phyloP scores from a whole-genome alignment of 1,140 invertebrate genomes.

The Lasioglossum albipes region DNA sequence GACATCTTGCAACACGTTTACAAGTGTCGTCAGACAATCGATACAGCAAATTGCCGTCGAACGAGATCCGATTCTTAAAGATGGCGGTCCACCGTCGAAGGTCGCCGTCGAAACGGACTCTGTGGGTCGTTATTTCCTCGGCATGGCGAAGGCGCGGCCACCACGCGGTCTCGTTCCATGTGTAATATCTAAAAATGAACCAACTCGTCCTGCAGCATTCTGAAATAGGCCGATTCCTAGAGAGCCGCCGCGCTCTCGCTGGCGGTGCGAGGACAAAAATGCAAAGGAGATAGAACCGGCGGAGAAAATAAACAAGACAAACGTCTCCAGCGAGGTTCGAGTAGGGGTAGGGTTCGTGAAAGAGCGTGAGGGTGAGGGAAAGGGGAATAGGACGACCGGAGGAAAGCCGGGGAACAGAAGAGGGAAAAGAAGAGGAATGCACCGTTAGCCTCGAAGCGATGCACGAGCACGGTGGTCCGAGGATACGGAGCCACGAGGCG shows the following conservation, averaged over 20 bases:
- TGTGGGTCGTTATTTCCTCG: not conserved
- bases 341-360: not conserved
- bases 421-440: constrained; percentile 13
- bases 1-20: no score
- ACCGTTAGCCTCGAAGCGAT: constrained; percentile 45
- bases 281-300: not conserved
- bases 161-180: constrained; percentile 10
- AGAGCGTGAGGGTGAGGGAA: not conserved
- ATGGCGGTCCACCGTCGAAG: not conserved
- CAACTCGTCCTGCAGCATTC: constrained; percentile 27
- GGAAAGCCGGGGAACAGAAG: not conserved
- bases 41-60: no score
- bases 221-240: constrained; percentile 49
- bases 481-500: not conserved
- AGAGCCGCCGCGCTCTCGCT: not conserved
- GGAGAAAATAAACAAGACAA: not conserved
- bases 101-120: not conserved
- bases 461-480: constrained; percentile 38
- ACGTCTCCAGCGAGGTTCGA: not conserved
- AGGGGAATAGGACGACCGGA: not conserved
- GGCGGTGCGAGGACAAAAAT: not conserved
- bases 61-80: no score
- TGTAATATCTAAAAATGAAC: constrained; percentile 48
- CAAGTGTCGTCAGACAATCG: no score
- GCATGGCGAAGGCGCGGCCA: not conserved